Percentiles rank a stretch among this genome's conserved stretches.
phyloP scores from a whole-genome alignment of 2,888 invertebrate species.

The Caenorhabditis doughertyi region DNA sequence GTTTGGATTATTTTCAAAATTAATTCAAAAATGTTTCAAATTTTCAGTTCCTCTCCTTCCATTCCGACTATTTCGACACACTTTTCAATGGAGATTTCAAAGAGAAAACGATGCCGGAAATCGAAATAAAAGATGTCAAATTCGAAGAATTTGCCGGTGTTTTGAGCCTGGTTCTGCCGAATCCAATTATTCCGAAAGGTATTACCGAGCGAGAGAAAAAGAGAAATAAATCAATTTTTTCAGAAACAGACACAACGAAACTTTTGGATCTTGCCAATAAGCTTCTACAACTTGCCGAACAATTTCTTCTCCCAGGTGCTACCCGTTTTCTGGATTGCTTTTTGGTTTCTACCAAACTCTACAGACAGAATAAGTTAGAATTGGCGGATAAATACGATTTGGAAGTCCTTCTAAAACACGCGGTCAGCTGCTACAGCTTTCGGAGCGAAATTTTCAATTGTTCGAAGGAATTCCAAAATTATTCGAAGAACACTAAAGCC shows the following conservation, averaged over 20 bases:
- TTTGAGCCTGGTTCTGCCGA: neutral
- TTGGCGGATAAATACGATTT: neutral
- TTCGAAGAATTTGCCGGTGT: neutral
- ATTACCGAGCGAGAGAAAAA: neutral
- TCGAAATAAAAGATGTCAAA: neutral
- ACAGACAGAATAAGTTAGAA: neutral
- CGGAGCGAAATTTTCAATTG: no score
- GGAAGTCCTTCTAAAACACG: neutral
- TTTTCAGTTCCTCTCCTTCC: neutral
- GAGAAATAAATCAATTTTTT: neutral
- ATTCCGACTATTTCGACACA: neutral
- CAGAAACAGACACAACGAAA: neutral
- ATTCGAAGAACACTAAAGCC: no score
- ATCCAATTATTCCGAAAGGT: neutral
- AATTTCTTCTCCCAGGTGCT: neutral
- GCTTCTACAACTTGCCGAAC: conserved; percentile 5
- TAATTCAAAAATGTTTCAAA: neutral
- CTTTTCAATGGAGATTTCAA: neutral
- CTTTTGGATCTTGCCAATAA: neutral
- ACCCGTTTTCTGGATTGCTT: no score
- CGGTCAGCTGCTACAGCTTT: no score
- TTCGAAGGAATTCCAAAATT: no score
- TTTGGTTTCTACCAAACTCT: no score
- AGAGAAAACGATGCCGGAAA: neutral
- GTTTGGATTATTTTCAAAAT: no score